These are phyloP conservation scores for Pristionchus arcanus DNA, from an alignment of 2,888 invertebrate genomes.

Conservation along the genomic window DNA sequence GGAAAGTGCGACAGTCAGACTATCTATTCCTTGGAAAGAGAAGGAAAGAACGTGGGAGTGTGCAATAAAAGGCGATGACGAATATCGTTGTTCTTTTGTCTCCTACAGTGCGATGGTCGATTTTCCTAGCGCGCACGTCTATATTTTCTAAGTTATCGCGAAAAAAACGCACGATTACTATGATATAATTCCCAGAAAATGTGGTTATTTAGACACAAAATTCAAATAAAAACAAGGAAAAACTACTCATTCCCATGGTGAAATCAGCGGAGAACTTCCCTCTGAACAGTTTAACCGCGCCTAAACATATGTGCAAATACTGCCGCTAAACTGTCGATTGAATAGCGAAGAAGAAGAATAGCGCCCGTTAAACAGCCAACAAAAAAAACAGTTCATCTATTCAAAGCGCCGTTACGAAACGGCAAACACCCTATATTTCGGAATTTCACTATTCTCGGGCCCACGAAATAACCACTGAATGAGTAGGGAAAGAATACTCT, in stretches of 20 bases:
- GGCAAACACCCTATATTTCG: neutral
- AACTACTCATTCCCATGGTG: neutral
- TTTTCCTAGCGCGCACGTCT: neutral
- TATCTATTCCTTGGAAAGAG: no score
- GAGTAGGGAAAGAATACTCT: no score
- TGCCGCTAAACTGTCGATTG: neutral
- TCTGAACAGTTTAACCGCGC: neutral
- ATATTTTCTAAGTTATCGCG: no score
- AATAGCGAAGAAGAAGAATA: neutral
- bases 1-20: no score
- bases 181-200: no score
- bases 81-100: neutral
- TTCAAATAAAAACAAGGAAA: neutral
- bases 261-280: neutral
- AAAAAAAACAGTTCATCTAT: slow-evolving; percentile 9
- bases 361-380: neutral
- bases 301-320: slow-evolving; percentile 46
- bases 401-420: neutral
- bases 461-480: no score
- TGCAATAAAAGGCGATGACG: slow-evolving; percentile 28
- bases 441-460: no score
- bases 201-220: no score
- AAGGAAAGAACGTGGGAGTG: slow-evolving; percentile 29
- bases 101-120: neutral
- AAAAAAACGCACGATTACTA: no score